Evolutionary conservation across 1,140 invertebrate species (phyloP).

Genomic region (Antheraea pernyi): DNA sequence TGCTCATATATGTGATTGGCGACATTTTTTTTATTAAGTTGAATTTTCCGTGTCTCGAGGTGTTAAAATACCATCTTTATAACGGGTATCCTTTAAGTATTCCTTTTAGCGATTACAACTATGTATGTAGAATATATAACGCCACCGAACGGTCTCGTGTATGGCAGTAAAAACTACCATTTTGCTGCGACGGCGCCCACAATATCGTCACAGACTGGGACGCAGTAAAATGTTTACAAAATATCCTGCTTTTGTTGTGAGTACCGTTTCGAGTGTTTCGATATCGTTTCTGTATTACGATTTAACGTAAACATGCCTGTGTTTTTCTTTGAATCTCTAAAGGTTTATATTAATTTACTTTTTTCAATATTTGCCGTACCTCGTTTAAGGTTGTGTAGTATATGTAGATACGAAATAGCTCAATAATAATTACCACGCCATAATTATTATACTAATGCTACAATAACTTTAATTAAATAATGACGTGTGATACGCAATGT

Average conservation of each 20-base stretch:
- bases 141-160: constrained; percentile 44
- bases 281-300: constrained; percentile 56
- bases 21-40: constrained; percentile 2
- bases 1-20: too few species aligned
- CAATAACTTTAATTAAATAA: too few species aligned
- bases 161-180: constrained; percentile 64
- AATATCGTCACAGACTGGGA: constrained; percentile 64
- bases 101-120: constrained; percentile 29
- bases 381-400: too few species aligned
- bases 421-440: too few species aligned
- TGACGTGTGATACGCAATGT: too few species aligned
- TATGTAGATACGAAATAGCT: too few species aligned
- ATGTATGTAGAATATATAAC: constrained; percentile 39
- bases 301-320: constrained; percentile 21
- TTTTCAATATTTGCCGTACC: too few species aligned
- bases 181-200: constrained; percentile 60
- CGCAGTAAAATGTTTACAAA: constrained; percentile 72
- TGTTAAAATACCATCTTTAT: background rate
- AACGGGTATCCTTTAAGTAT: background rate
- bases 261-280: constrained; percentile 36
- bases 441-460: too few species aligned
- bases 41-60: background rate
- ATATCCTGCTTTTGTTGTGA: constrained; percentile 60
- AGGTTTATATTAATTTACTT: too few species aligned
- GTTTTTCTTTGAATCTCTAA: background rate